phyloP scores from a whole-genome alignment of 2,797 vertebrate genomes.

The Hippopotamyrus pictus region DNA sequence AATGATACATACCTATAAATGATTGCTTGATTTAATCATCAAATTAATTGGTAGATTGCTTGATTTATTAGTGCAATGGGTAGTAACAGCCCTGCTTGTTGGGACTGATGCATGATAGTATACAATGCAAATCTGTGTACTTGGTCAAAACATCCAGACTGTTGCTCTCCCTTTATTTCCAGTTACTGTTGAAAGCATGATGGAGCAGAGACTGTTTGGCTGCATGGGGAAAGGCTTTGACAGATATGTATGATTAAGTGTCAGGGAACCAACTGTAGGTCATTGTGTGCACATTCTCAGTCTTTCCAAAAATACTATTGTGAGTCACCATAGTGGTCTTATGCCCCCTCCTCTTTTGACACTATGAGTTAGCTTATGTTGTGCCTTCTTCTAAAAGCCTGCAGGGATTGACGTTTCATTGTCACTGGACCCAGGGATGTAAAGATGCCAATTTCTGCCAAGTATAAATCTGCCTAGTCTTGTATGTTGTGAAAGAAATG shows the following conservation, averaged over 20 bases:
- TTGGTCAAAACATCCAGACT: not conserved
- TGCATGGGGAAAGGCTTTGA: not conserved
- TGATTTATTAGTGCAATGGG: not conserved
- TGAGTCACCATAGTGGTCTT: not conserved
- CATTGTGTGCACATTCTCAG: not conserved
- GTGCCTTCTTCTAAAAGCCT: not conserved
- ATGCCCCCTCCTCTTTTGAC: not conserved
- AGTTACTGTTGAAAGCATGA: not conserved
- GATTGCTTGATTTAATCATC: not conserved
- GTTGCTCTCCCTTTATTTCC: not conserved
- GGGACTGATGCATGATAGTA: not conserved
- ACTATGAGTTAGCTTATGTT: not conserved
- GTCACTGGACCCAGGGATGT: not conserved
- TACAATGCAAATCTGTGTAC: not conserved
- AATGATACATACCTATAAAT: not conserved
- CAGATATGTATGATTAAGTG: not conserved
- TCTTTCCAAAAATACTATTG: not conserved
- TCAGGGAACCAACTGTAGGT: not conserved
- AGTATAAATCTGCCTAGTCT: not conserved
- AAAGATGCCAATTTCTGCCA: not conserved
- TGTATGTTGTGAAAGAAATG: not conserved
- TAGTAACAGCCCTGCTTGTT: not conserved
- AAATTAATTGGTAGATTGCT: not conserved
- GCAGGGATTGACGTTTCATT: not conserved
- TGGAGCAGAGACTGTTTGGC: not conserved